Base-by-base conservation (phyloP, 2,888 invertebrate genomes). In the Lasioglossum pauxillum region DNA sequence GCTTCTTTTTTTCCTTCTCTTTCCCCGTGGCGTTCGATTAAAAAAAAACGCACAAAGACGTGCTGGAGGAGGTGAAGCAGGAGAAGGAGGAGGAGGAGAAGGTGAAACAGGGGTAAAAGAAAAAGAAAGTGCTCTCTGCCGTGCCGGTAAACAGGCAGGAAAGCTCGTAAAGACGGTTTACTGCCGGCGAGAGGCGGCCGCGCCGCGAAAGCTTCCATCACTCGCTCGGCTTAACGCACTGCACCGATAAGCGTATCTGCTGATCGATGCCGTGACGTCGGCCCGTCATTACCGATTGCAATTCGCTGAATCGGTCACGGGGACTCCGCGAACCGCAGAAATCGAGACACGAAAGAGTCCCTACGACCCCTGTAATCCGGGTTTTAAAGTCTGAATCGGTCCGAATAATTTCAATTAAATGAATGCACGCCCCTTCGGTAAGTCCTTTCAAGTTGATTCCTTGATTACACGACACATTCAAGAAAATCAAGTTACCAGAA, bases 231-330 rank as follows among this genome's bases (percentile, higher is more conserved):
- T 88, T 84, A 88, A 87, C 88, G 91, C 88, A 91, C 90, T 89
- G 91, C 90, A 87, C 86, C 89, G 90, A 87, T 90, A 90, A 85
- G 88, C 88, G 88, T 82, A 90, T 87, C 89, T 90, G 88, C 92
- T 94, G 95, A 95, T 94, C 93, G 94, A 94, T 94, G 93, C 91
- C 92, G 89, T 82, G 88, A 92, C 91, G 94, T 95, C 93, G 94
- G 93, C 93, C 91, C 93, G 93, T 95, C 93, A 93, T 94, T 92
- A 53, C 49, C 76, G 71, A 27, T 79, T 90, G 92, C 90, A 92
- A 92, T 83, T 83, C 81, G 80, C 82, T 53, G 73, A 77, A 76
- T 83, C 87, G 79, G 41, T 71, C 73, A 35, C 57, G 31, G n/a
- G 44, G 67, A 80, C 80, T 78, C 27, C 57, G 74, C 16, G 75